Evolutionary conservation across 2,113 vertebrate species (phyloP).

Genomic region (Atractosteus spatula): DNA sequence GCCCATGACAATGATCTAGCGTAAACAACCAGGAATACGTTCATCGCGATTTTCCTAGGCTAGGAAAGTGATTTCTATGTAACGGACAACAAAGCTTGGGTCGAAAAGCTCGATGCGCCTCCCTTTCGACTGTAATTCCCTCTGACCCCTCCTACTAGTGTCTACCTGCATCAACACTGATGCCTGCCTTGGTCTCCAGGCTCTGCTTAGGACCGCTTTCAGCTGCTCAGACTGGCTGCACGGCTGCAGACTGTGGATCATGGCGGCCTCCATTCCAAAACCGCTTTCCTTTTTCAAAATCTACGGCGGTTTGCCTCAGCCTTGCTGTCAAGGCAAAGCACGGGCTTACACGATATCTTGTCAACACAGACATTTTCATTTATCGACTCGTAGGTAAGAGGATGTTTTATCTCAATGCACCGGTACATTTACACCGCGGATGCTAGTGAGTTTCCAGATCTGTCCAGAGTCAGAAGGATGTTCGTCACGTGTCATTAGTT

Average conservation of each 20-base stretch:
- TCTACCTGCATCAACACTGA: no score
- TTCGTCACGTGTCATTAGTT: constrained; percentile 41
- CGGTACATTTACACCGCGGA: constrained; percentile 8
- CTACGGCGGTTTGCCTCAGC: constrained; percentile 47
- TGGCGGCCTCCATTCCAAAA: constrained; percentile 60
- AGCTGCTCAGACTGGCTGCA: no score
- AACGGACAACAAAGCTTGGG: no score
- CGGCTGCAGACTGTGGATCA: constrained; percentile 35
- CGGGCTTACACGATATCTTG: constrained; percentile 51
- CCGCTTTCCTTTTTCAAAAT: constrained; percentile 62
- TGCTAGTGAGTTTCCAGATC: constrained; percentile 20
- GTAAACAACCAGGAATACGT: no score
- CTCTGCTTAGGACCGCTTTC: no score
- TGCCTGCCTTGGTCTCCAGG: no score
- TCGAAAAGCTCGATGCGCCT: no score
- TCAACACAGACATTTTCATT: constrained; percentile 52
- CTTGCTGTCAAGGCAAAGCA: constrained; percentile 47
- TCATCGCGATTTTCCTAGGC: no score
- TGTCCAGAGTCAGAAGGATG: constrained; percentile 29
- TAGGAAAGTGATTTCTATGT: no score
- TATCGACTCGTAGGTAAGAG: constrained; percentile 53
- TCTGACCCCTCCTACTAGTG: no score
- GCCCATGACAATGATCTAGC: no score
- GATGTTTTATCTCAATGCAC: neutral
- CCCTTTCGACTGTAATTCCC: no score